Conservation (phyloP, 2,797 vertebrate genomes). For the Pelochelys cantorii region DNA sequence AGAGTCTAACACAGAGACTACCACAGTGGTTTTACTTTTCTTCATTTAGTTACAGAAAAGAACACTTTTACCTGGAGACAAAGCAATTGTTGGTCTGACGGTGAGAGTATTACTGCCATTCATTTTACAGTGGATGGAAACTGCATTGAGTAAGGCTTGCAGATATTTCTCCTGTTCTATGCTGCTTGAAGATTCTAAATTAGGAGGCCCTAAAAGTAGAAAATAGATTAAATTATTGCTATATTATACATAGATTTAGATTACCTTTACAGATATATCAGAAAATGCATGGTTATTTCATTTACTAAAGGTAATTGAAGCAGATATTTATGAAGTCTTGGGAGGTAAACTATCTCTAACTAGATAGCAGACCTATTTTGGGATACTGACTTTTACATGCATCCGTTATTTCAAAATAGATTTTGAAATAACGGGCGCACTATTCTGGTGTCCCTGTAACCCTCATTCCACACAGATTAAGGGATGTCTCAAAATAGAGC, state of each 20-base stretch:
- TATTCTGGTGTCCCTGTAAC: no score
- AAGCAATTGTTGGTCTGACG: slow-evolving; percentile 89
- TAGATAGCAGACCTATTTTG: no score
- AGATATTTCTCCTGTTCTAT: slow-evolving; percentile 99
- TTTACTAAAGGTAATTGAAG: no score
- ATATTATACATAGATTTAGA: neutral
- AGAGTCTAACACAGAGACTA: slow-evolving; percentile 15
- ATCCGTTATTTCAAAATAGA: no score
- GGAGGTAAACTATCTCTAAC: no score
- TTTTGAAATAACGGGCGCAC: no score
- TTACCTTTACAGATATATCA: no score
- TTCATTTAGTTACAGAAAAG: neutral
- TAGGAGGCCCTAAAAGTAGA: slow-evolving; percentile 84
- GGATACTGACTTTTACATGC: no score
- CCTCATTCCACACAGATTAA: no score
- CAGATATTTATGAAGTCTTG: no score
- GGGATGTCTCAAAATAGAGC: no score
- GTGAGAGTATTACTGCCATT: slow-evolving; percentile 90
- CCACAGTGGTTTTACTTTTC: neutral
- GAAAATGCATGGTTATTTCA: no score
- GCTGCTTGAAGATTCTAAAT: slow-evolving; percentile 95
- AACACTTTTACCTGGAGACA: slow-evolving; percentile 92
- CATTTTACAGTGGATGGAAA: slow-evolving; percentile 92
- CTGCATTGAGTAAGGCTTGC: slow-evolving; percentile 92
- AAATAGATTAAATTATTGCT: neutral